Evolutionary conservation across 2,797 vertebrate species (phyloP).

Genomic region (Chromobotia macracanthus): DNA sequence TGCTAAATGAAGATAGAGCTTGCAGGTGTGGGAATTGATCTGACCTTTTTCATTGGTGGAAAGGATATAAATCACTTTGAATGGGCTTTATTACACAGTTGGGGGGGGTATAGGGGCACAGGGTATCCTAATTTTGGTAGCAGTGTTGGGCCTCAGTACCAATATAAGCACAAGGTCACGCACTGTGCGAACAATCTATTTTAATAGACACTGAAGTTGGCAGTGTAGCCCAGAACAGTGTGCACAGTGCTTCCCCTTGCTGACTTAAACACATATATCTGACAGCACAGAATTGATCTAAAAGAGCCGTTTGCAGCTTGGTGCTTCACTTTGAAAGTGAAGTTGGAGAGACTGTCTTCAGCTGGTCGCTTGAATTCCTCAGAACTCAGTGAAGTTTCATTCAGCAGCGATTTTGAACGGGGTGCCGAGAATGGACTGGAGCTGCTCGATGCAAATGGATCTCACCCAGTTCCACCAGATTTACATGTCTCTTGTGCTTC

Average conservation of each 20-base stretch:
- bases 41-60: conserved; percentile 72
- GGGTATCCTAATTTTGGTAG: conserved; percentile 67
- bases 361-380: conserved; percentile 11
- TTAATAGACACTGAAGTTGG: conserved; percentile 54
- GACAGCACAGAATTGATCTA: conserved; percentile 43
- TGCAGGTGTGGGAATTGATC: conserved; percentile 70
- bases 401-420: conserved; percentile 2
- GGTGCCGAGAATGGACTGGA: too few relatives aligned
- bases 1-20: conserved; percentile 74
- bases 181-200: conserved; percentile 51
- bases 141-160: conserved; percentile 66
- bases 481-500: conserved; percentile 12
- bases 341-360: conserved; percentile 21
- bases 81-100: conserved; percentile 71
- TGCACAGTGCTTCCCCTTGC: conserved; percentile 28
- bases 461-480: conserved; percentile 31
- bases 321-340: conserved; percentile 23
- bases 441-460: conserved; percentile 16
- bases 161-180: conserved; percentile 64
- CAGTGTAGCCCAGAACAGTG: conserved; percentile 27
- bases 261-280: conserved; percentile 50
- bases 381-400: conserved; percentile 22
- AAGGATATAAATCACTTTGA: conserved; percentile 71
- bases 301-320: conserved; percentile 30
- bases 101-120: conserved; percentile 59